Conservation (phyloP, 1,140 invertebrate genomes). For the Meloidogyne hapla region DNA sequence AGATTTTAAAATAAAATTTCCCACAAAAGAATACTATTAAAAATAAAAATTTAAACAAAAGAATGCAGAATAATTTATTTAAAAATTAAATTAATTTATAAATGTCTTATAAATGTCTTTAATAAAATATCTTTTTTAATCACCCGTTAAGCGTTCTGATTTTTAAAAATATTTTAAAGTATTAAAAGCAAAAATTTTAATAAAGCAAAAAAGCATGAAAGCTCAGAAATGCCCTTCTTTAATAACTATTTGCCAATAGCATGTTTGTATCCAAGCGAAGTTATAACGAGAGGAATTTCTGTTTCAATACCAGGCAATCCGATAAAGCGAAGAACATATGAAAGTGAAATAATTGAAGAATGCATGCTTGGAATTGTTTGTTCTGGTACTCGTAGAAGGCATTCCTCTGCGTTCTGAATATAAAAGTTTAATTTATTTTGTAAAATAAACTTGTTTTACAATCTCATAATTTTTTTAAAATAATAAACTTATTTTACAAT, state of each 20-base stretch:
- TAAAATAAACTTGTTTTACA: no score
- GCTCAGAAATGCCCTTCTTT: no score
- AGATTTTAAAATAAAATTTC: neutral
- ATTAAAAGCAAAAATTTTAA: neutral
- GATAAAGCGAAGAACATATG: slow-evolving; percentile 56
- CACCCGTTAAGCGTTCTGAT: neutral
- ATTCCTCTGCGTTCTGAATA: neutral
- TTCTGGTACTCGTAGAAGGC: slow-evolving; percentile 7
- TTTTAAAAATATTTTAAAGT: neutral
- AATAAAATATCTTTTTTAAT: no score
- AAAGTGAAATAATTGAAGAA: slow-evolving; percentile 53
- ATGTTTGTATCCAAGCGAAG: slow-evolving; percentile 42
- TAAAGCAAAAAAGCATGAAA: no score
- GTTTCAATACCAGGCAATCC: slow-evolving; percentile 56
- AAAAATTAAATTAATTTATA: no score
- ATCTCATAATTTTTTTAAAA: no score
- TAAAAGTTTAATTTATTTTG: neutral
- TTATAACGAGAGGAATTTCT: slow-evolving; percentile 55
- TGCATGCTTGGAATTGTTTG: slow-evolving; percentile 19
- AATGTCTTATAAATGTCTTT: no score
- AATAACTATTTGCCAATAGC: neutral
- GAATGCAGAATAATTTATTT: no score
- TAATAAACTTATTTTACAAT: no score
- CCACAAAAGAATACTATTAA: neutral
- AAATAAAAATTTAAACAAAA: neutral